Percentiles rank a stretch among this genome's conserved stretches.
phyloP scores from a whole-genome alignment of 2,888 invertebrate genomes.

The Thalpophila matura region DNA sequence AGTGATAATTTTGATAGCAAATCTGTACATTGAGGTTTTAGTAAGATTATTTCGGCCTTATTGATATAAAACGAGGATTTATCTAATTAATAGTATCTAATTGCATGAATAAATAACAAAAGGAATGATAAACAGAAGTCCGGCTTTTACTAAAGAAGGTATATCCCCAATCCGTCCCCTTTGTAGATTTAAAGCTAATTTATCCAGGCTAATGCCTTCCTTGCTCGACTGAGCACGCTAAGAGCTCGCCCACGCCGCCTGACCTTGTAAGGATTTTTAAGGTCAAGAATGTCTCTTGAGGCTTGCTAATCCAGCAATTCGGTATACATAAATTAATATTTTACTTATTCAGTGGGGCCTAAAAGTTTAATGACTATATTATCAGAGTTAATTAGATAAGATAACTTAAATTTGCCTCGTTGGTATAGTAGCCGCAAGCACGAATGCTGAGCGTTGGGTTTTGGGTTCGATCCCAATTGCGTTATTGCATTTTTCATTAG shows the following conservation, averaged over 20 bases:
- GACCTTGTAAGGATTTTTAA: constrained; percentile 16
- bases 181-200: constrained; percentile 49
- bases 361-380: too few relatives aligned
- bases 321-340: too few relatives aligned
- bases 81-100: constrained; percentile 33
- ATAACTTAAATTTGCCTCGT: too few relatives aligned
- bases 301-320: too few relatives aligned
- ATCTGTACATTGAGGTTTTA: background rate
- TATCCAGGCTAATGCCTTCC: constrained; percentile 29
- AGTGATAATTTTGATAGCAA: background rate
- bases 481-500: too few relatives aligned
- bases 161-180: constrained; percentile 25
- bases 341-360: too few relatives aligned
- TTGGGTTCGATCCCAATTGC: too few relatives aligned
- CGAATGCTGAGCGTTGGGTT: too few relatives aligned
- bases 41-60: background rate
- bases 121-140: constrained; percentile 17
- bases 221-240: constrained; percentile 24
- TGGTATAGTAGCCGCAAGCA: too few relatives aligned
- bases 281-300: background rate
- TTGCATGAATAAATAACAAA: constrained; percentile 16
- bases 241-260: constrained; percentile 8
- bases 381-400: too few relatives aligned
- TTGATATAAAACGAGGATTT: constrained; percentile 4
- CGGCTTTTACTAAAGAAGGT: constrained; percentile 18